These are phyloP conservation scores for Trissolcus brochymenae DNA, from an alignment of 2,888 invertebrate species.

Conservation along the genomic window DNA sequence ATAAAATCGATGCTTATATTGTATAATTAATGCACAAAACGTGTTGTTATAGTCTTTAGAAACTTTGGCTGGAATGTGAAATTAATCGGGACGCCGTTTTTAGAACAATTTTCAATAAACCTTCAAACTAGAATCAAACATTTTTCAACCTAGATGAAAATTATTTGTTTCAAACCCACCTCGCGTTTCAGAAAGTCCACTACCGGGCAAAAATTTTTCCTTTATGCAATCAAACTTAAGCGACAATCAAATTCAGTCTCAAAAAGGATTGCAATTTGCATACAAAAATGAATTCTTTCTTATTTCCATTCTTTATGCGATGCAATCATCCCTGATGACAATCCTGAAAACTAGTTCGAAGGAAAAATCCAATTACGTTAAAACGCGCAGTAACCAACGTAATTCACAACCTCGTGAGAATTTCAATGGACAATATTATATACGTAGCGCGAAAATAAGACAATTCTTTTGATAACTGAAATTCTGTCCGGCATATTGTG, in stretches of 20 bases:
- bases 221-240: too few relatives aligned
- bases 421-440: slow-evolving; percentile 50
- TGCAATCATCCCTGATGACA: slow-evolving; percentile 16
- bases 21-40: not conserved
- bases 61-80: not conserved
- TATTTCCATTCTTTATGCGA: too few relatives aligned
- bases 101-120: too few relatives aligned
- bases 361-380: slow-evolving; percentile 37
- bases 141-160: too few relatives aligned
- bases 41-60: too few relatives aligned
- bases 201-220: too few relatives aligned
- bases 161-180: too few relatives aligned
- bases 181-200: too few relatives aligned
- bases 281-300: too few relatives aligned
- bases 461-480: slow-evolving; percentile 21
- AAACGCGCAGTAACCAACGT: slow-evolving; percentile 23
- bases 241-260: too few relatives aligned
- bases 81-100: not conserved
- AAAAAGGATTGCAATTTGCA: too few relatives aligned
- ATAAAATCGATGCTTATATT: slow-evolving; percentile 4
- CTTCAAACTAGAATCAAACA: too few relatives aligned
- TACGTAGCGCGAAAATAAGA: slow-evolving; percentile 32
- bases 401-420: slow-evolving; percentile 45
- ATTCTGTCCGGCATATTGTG: slow-evolving; percentile 27
- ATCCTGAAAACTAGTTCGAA: slow-evolving; percentile 28